A percentile compares a stretch with the other conserved stretches of the same genome.
Conservation (phyloP, 2,888 invertebrate genomes). For the Habroteleia sp. region DNA sequence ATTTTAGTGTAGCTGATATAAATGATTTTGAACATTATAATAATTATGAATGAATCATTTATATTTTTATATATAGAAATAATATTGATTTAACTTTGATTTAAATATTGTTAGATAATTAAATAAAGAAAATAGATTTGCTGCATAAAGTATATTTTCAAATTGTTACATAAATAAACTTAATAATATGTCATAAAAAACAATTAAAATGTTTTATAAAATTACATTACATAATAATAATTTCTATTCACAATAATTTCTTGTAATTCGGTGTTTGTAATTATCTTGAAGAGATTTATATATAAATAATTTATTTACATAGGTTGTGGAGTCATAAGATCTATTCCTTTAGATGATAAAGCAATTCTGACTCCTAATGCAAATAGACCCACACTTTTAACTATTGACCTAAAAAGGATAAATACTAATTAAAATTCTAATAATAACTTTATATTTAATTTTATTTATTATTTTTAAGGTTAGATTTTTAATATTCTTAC, state of each 20-base stretch:
- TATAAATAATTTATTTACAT: conserved; percentile 12
- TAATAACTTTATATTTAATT: neutral
- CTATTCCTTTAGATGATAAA: conserved; percentile 88
- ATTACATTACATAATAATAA: too few relatives aligned
- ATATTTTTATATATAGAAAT: too few relatives aligned
- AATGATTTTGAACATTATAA: too few relatives aligned
- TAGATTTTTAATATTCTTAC: conserved; percentile 82
- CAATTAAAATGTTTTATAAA: too few relatives aligned
- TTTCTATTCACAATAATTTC: too few relatives aligned
- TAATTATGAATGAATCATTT: too few relatives aligned
- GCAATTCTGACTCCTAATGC: conserved; percentile 89
- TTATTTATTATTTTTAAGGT: conserved; percentile 11
- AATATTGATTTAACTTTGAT: too few relatives aligned
- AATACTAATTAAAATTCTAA: conserved; percentile 5
- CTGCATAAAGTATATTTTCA: conserved; percentile 22
- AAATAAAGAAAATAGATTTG: conserved; percentile 1
- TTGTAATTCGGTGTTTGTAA: too few relatives aligned
- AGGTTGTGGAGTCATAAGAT: conserved; percentile 84
- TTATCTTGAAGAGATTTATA: neutral
- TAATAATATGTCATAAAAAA: neutral
- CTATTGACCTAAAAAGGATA: conserved; percentile 86
- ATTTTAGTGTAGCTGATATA: too few relatives aligned
- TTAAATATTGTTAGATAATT: too few relatives aligned
- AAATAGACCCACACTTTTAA: conserved; percentile 91
- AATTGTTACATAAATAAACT: neutral